Evolutionary conservation across 1,140 invertebrate genomes (phyloP).

Genomic region (Apis cerana): DNA sequence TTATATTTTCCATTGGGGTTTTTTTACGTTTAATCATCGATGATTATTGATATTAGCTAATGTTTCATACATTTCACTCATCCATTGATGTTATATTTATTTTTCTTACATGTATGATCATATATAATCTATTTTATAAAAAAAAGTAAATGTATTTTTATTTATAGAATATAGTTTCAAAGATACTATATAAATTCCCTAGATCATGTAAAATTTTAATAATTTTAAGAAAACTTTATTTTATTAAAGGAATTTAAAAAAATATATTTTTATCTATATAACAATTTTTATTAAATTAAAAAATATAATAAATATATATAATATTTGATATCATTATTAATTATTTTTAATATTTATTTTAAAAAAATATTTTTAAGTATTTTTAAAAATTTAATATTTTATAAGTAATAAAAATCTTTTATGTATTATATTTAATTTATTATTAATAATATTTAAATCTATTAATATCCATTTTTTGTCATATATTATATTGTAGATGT

Average conservation of each 20-base stretch:
- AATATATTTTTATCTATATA: neutral
- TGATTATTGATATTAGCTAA: neutral
- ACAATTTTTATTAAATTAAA: neutral
- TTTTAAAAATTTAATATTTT: neutral
- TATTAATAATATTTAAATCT: neutral
- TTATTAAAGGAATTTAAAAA: neutral
- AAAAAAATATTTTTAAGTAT: neutral
- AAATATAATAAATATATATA: neutral
- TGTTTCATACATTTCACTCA: constrained; percentile 20
- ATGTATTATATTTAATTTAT: neutral
- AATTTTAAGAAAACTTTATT: constrained; percentile 16
- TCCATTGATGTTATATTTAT: neutral
- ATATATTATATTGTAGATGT: too few species aligned
- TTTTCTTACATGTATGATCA: neutral
- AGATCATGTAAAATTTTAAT: constrained; percentile 5
- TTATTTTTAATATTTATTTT: neutral
- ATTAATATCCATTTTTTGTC: neutral
- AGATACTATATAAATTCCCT: constrained; percentile 10
- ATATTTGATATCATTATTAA: neutral
- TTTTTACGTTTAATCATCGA: constrained; percentile 24
- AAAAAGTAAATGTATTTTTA: neutral
- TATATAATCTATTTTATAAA: neutral
- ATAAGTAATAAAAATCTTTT: neutral
- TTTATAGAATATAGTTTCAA: neutral
- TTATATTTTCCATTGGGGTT: neutral